Evolutionary conservation across 2,888 invertebrate genomes (phyloP), one percentile per base, ranked within the genome.

Genomic region (Agrotis clavis): DNA sequence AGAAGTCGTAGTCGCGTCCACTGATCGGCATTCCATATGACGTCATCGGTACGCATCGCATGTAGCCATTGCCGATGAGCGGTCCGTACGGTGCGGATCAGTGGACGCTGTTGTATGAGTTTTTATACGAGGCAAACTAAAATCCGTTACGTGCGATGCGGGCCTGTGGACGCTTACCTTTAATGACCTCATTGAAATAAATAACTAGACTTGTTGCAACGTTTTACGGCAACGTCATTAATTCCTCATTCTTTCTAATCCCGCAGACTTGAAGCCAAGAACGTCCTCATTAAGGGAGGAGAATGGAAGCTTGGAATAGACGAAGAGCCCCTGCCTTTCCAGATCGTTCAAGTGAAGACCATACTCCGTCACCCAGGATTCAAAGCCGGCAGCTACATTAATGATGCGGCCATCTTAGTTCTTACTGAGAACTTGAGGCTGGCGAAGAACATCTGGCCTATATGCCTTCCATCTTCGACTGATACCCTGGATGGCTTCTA

Each of bases 241-340:
- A n/a, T 4, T 13, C 41, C 25, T 9, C 3, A 13, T 14, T 9
- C 19, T 13, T 47, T 25, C 47, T 57, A 71, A 30, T 83, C 72
- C 91, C 91, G 54, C 91, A 98, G 98, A 53, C 92, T 97, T 4
- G 92, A 95, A 41, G 97, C 98, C 18, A 95, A 95, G 82, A 98
- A 98, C 88, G 95, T 98, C 0, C 96, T 98, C 0, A 97, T 98
- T 84, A 98, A 98, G 89, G 97, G 97, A 1, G 98, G 98, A 0
- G 98, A 98, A 97, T 98, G 98, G 98, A 98, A 98, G 88, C 95
- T 98, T 4, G 98, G 98, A 59, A 97, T 98, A 84, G 98, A 98
- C 81, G 98, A 98, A 66, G 98, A 98, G 85, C 98, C 98, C 0
- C 94, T 98, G 18, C 97, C 98, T 0, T 98, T 98, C 97, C 98